Percentiles rank a stretch among this genome's conserved stretches.
Evolutionary conservation across 2,797 vertebrate species (phyloP).

Genomic region (Syndactyla subalaris): DNA sequence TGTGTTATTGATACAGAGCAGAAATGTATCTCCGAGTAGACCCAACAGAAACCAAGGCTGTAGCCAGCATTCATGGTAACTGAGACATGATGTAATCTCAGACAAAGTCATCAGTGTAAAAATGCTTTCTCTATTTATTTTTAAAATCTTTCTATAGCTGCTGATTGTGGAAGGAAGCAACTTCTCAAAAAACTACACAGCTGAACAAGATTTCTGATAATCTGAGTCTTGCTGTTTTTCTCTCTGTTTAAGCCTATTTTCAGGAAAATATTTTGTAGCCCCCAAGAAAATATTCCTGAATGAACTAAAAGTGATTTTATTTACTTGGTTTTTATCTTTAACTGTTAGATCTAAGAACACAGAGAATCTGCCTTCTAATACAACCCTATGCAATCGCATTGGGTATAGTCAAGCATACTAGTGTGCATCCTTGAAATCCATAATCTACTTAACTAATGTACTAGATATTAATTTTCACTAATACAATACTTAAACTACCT

Average conservation of each 20-base stretch:
- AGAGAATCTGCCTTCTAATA: neutral
- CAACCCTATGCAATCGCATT: neutral
- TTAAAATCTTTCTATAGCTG: neutral
- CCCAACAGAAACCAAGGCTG: neutral
- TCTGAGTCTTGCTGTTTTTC: neutral
- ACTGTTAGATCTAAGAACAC: neutral
- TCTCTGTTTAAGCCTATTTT: neutral
- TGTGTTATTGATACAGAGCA: neutral
- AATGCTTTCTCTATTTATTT: neutral
- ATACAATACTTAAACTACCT: neutral
- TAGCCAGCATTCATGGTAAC: neutral
- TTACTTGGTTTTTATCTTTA: neutral
- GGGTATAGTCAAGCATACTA: neutral
- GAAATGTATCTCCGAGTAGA: neutral
- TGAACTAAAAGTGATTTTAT: neutral
- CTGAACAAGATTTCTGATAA: neutral
- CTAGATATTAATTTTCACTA: neutral
- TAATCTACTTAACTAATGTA: neutral
- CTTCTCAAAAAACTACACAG: neutral
- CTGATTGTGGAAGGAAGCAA: neutral
- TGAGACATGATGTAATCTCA: constrained; percentile 44
- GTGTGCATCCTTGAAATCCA: neutral
- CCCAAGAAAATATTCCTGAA: neutral
- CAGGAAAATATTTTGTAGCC: neutral
- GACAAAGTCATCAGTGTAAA: neutral